phyloP scores from a whole-genome alignment of 2,888 invertebrate species.

The Dicyrtomina minuta region DNA sequence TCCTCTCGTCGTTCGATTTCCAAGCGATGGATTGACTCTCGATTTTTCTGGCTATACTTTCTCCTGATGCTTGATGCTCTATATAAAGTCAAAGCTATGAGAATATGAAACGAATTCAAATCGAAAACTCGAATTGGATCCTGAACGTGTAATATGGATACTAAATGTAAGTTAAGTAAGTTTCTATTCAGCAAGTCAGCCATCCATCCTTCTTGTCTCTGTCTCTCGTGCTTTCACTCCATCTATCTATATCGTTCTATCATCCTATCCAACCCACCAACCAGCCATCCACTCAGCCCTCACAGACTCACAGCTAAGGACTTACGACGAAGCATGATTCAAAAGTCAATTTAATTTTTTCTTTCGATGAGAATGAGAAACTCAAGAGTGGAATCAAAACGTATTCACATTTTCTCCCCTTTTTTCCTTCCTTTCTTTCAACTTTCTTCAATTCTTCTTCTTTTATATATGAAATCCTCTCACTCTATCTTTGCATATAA shows the following conservation, averaged over 20 bases:
- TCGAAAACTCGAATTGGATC: too few species aligned
- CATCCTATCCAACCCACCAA: neutral
- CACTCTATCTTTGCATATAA: neutral
- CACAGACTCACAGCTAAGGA: too few species aligned
- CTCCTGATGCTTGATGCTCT: too few species aligned
- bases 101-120: too few species aligned
- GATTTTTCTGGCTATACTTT: too few species aligned
- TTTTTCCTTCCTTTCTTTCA: neutral
- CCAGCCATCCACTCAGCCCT: too few species aligned
- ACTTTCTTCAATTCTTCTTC: neutral
- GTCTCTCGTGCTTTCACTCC: neutral
- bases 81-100: too few species aligned
- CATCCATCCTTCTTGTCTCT: conserved; percentile 1
- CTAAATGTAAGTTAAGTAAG: too few species aligned
- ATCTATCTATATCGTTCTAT: conserved; percentile 5
- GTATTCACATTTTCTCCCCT: conserved; percentile 8
- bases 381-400: conserved; percentile 11
- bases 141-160: too few species aligned
- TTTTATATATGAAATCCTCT: neutral
- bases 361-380: neutral
- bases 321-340: neutral
- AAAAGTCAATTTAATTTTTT: conserved; percentile 34
- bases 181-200: conserved; percentile 9
- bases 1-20: too few species aligned
- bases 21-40: too few species aligned